A percentile compares a stretch with the other conserved stretches of the same genome.
Evolutionary conservation across 2,888 invertebrate genomes (phyloP).

Genomic region (Heliconius hortense): DNA sequence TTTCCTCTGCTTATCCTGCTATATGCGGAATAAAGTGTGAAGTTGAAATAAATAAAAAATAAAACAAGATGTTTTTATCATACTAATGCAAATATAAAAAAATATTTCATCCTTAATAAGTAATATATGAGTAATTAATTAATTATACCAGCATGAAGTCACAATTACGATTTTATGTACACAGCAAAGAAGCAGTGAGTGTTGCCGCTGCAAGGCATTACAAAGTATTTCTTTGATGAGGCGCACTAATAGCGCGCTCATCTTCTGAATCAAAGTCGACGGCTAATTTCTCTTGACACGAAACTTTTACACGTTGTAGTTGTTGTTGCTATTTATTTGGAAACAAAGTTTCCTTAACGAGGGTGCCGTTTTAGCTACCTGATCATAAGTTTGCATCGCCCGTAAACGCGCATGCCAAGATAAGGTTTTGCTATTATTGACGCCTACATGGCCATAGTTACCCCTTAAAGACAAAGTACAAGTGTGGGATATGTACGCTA

Average conservation of each 20-base stretch:
- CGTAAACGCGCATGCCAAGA: constrained; percentile 47
- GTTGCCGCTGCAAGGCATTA: neutral
- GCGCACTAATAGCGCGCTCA: neutral
- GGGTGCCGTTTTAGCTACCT: constrained; percentile 61
- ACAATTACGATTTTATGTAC: too few species aligned
- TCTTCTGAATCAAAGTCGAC: neutral
- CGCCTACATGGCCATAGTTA: constrained; percentile 39
- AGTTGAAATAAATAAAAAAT: too few species aligned
- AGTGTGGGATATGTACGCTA: constrained; percentile 8
- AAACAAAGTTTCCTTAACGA: constrained; percentile 56
- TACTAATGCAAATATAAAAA: too few species aligned
- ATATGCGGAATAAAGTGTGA: too few species aligned
- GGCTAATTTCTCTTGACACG: constrained; percentile 12
- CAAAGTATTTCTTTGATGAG: neutral
- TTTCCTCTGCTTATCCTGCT: neutral
- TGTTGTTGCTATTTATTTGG: constrained; percentile 28
- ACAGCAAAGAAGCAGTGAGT: neutral
- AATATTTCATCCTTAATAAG: too few species aligned
- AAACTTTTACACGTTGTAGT: constrained; percentile 26
- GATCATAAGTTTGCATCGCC: constrained; percentile 46
- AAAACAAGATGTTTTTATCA: too few species aligned
- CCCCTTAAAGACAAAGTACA: constrained; percentile 23
- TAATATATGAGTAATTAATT: too few species aligned
- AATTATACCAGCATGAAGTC: too few species aligned
- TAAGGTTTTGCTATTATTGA: constrained; percentile 51